Base-by-base conservation (phyloP, 2,888 invertebrate genomes). In the Endomychus coccineus region DNA sequence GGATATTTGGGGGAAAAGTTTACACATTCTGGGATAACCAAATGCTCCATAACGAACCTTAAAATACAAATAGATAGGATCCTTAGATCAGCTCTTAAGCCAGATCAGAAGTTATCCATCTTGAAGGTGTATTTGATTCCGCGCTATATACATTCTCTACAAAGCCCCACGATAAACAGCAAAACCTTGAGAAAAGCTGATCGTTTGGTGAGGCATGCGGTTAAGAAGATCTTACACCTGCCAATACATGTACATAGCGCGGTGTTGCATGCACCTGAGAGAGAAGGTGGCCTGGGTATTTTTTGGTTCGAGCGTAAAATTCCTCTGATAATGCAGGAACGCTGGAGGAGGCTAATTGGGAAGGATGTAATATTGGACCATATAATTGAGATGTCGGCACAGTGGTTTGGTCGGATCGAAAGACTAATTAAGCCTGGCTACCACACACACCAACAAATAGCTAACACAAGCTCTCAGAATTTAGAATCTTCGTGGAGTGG, bases 221-320 rank as follows among this genome's bases (percentile, higher is more conserved):
- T 35, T 4, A 21, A 27, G 12, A 35, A 11, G 11, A 14, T 22
- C 2, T 17, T 27, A 21, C 27, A 35, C 13, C 28, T 35, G 6
- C 28, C 27, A 9, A 28, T 2, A 3, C 28, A 27, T 10, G 17
- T 28, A 1, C 12, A 12, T 16, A 10, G 28, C n/a, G 14, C 28
- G 4, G 3, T 10, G 1, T 10, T 35, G 3, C 28, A 35, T 10
- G 28, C 35, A 2, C 27, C 27, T n/a, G n/a, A 19, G n/a, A 19
- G 4, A 12, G 2, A 15, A 10, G 9, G 35, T 21, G 10, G 34
- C 4, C 9, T 19, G n/a, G 33, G 25, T 3, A 10, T 33, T 14
- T 30, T 19, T 12, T 11, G 21, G 9, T 21, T 31, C n/a, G 4
- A 7, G 12, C 12, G 21, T 12, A 36, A 23, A 14, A 36, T 36